These are phyloP conservation scores for Matsumurasca onukii DNA, from an alignment of 1,140 invertebrate genomes.

Conservation along the genomic window DNA sequence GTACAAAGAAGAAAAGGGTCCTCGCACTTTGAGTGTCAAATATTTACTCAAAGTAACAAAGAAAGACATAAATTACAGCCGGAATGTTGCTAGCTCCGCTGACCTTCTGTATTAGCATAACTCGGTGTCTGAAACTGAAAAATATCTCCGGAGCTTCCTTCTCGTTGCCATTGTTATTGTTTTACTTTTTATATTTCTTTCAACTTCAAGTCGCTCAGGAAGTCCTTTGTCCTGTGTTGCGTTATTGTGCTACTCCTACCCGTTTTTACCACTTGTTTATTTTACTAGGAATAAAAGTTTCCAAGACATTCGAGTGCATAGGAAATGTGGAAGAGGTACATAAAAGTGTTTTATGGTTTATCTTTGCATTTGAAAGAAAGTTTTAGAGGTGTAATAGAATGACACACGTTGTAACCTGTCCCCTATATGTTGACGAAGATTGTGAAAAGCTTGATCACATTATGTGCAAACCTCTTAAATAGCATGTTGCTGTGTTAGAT, in stretches of 20 bases:
- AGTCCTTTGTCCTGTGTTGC: conserved; percentile 6
- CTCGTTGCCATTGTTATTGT: conserved; percentile 8
- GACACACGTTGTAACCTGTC: too few relatives aligned
- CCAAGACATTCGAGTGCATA: neutral
- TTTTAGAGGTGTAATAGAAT: too few relatives aligned
- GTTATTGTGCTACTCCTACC: neutral
- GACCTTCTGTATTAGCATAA: conserved; percentile 20
- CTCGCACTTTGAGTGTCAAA: too few relatives aligned
- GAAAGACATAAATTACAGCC: too few relatives aligned
- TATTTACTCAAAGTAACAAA: too few relatives aligned
- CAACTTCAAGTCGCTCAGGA: conserved; percentile 14
- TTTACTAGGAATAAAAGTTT: neutral
- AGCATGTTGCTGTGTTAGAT: too few relatives aligned
- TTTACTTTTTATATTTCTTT: conserved; percentile 17
- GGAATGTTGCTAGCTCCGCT: neutral
- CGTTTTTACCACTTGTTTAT: neutral
- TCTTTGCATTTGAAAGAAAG: neutral
- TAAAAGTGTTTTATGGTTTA: neutral
- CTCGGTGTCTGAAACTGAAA: conserved; percentile 3
- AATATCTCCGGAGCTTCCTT: neutral
- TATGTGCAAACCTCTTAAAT: too few relatives aligned
- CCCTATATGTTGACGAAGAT: too few relatives aligned
- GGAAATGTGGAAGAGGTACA: neutral
- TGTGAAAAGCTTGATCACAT: too few relatives aligned
- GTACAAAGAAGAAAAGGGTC: too few relatives aligned